Conservation (phyloP, 2,797 vertebrate species). For the Hypotaenidia okinawae region DNA sequence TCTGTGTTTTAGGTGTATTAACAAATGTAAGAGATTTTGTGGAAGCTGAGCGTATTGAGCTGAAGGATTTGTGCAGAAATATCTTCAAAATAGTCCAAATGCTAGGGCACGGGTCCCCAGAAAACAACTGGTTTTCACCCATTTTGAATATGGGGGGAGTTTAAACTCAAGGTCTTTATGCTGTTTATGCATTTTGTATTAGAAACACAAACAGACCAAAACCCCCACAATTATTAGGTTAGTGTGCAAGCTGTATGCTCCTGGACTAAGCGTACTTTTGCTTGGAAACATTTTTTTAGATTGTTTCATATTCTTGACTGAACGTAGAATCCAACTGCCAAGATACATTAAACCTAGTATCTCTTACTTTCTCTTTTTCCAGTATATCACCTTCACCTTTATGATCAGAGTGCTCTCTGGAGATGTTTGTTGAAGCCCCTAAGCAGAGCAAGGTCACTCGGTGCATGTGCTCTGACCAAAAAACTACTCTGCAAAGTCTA, state of each 20-base stretch:
- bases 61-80: neutral
- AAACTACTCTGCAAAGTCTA: neutral
- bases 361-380: neutral
- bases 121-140: neutral
- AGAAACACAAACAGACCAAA: neutral
- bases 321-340: neutral
- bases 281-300: neutral
- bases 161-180: neutral
- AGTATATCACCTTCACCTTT: neutral
- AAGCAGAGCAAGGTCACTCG: neutral
- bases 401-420: neutral
- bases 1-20: neutral
- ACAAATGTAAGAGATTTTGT: neutral
- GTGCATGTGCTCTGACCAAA: neutral
- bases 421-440: neutral
- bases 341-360: neutral
- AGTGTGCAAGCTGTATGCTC: neutral
- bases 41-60: neutral
- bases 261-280: neutral
- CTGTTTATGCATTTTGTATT: neutral
- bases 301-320: neutral
- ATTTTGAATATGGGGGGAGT: neutral
- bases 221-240: accelerated
- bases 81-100: neutral
- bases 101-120: neutral